Evolutionary conservation across 1,140 invertebrate species (phyloP).

Genomic region (Drosophila ohnishii): DNA sequence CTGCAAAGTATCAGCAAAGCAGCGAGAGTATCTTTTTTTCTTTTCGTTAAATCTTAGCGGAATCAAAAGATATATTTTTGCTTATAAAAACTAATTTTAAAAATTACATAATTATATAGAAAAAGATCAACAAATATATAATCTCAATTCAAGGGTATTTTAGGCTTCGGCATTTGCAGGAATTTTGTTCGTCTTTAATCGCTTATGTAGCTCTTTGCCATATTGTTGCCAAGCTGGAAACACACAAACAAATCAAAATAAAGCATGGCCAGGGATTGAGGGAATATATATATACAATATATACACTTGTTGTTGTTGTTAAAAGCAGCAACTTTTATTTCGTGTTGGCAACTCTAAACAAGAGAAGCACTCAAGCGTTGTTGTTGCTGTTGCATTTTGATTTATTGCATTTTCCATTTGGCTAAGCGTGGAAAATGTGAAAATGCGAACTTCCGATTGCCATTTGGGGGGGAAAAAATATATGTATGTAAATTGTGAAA

Average conservation of each 20-base stretch:
- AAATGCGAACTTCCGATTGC: slow-evolving; percentile 63
- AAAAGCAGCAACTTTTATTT: slow-evolving; percentile 44
- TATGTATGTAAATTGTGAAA: slow-evolving; percentile 20
- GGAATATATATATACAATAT: background rate
- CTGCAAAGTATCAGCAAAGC: background rate
- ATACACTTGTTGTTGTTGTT: background rate
- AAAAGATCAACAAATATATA: background rate
- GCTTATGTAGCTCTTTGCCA: slow-evolving; percentile 19
- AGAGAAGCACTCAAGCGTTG: slow-evolving; percentile 37
- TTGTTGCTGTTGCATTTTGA: slow-evolving; percentile 47
- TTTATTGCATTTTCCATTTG: slow-evolving; percentile 57
- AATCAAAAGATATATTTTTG: no score
- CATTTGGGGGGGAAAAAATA: slow-evolving; percentile 24
- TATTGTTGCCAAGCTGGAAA: slow-evolving; percentile 49
- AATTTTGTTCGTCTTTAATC: background rate
- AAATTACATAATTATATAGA: background rate
- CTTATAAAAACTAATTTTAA: background rate
- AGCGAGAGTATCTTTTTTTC: no score
- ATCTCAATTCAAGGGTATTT: slow-evolving; percentile 11
- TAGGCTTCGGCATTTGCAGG: background rate
- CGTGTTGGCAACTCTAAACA: slow-evolving; percentile 34
- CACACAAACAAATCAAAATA: slow-evolving; percentile 32
- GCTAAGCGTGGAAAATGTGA: slow-evolving; percentile 60
- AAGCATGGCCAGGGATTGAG: background rate
- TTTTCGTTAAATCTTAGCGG: no score